Conservation (phyloP, 2,797 vertebrate species). For the Onychomys arenicola region DNA sequence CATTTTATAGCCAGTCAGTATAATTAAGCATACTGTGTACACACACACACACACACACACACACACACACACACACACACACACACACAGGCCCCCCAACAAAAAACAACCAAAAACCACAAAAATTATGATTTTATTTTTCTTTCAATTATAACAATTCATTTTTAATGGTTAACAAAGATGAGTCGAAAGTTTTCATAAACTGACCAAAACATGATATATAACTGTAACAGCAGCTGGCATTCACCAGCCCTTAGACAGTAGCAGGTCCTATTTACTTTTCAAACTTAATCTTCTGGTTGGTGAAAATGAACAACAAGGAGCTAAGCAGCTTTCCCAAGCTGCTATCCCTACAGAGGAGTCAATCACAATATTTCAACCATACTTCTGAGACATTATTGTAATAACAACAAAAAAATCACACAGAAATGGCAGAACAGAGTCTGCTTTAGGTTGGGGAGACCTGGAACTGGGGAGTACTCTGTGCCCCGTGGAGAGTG, state of each 20-base stretch:
- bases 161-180: conserved; percentile 32
- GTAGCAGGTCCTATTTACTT: neutral
- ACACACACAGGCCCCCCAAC: neutral
- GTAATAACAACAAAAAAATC: neutral
- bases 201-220: neutral
- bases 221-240: neutral
- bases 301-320: neutral
- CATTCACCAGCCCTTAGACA: neutral
- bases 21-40: neutral
- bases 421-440: neutral
- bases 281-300: neutral
- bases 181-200: neutral
- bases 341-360: neutral
- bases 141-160: neutral
- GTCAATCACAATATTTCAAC: neutral
- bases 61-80: neutral
- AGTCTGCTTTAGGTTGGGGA: neutral
- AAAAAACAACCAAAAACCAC: neutral
- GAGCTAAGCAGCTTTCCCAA: neutral
- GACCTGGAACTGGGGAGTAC: neutral
- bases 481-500: neutral
- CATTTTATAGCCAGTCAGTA: neutral
- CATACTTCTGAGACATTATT: neutral
- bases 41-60: neutral
- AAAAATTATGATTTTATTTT: neutral